Conservation (phyloP, 1,140 invertebrate species). For the Ceratoteleas bidentatus region DNA sequence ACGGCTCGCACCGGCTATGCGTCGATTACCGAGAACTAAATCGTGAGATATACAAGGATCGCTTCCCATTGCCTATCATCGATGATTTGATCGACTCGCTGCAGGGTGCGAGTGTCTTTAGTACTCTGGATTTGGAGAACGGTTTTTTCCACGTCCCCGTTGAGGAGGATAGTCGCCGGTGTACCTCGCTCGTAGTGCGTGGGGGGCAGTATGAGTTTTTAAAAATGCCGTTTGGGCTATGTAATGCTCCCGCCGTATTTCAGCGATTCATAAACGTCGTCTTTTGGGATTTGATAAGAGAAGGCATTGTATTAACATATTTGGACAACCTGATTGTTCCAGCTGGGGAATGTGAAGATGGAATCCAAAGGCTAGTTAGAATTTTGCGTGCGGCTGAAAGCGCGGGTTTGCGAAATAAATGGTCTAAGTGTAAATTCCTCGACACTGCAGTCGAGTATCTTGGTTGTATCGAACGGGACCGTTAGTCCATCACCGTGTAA, state of each 20-base stretch:
- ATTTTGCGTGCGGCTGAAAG: neutral
- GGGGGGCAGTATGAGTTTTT: too few relatives aligned
- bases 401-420: constrained; percentile 24
- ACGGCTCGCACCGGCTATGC: constrained; percentile 9
- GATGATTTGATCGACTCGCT: constrained; percentile 73
- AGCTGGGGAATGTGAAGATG: neutral
- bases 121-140: constrained; percentile 60
- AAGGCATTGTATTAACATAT: neutral
- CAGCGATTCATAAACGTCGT: too few relatives aligned
- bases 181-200: constrained; percentile 29
- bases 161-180: constrained; percentile 54
- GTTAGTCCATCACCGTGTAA: constrained; percentile 5
- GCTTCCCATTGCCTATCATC: constrained; percentile 80
- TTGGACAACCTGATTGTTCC: constrained; percentile 6
- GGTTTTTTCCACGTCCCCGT: constrained; percentile 65
- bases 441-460: constrained; percentile 28
- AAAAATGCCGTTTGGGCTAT: too few relatives aligned
- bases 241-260: too few relatives aligned
- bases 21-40: constrained; percentile 71
- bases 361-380: neutral
- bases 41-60: constrained; percentile 74
- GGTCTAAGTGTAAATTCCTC: constrained; percentile 64
- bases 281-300: neutral
- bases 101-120: constrained; percentile 65
- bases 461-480: constrained; percentile 29